These are phyloP conservation scores for Orthosia gracilis DNA, from an alignment of 2,888 invertebrate genomes.

Conservation along the genomic window DNA sequence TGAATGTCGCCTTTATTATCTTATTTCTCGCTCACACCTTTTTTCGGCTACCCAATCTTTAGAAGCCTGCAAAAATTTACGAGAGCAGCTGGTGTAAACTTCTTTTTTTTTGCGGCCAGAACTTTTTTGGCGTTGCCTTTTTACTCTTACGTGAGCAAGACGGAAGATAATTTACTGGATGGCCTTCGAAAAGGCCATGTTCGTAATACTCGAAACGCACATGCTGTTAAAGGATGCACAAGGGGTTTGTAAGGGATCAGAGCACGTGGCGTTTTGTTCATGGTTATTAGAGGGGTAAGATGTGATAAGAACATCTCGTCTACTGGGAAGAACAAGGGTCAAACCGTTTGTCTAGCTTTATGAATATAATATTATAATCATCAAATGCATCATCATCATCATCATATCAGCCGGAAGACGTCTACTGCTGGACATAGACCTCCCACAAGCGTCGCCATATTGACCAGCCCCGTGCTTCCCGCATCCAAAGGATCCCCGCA, in stretches of 20 bases:
- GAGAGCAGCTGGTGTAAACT: slow-evolving; percentile 45
- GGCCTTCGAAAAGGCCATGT: slow-evolving; percentile 53
- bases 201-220: slow-evolving; percentile 30
- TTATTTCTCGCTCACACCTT: neutral
- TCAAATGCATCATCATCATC: too few species aligned
- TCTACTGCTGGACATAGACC: too few species aligned
- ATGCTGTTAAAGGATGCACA: slow-evolving; percentile 14
- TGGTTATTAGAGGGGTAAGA: neutral
- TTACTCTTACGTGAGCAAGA: slow-evolving; percentile 18
- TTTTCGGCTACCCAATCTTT: slow-evolving; percentile 10
- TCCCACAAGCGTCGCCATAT: too few species aligned
- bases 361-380: neutral
- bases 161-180: slow-evolving; percentile 37
- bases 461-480: too few species aligned
- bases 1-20: slow-evolving; percentile 2
- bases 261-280: slow-evolving; percentile 38
- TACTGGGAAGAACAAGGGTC: neutral
- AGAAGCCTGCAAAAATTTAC: slow-evolving; percentile 31
- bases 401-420: too few species aligned
- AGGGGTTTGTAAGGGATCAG: slow-evolving; percentile 20
- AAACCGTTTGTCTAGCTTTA: neutral
- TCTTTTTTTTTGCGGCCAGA: slow-evolving; percentile 18
- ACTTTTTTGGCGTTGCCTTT: slow-evolving; percentile 30
- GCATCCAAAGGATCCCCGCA: too few species aligned
- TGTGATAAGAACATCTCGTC: slow-evolving; percentile 6